These are phyloP conservation scores for Bombus vancouverensis DNA, from an alignment of 1,140 invertebrate genomes.

Conservation along the genomic window DNA sequence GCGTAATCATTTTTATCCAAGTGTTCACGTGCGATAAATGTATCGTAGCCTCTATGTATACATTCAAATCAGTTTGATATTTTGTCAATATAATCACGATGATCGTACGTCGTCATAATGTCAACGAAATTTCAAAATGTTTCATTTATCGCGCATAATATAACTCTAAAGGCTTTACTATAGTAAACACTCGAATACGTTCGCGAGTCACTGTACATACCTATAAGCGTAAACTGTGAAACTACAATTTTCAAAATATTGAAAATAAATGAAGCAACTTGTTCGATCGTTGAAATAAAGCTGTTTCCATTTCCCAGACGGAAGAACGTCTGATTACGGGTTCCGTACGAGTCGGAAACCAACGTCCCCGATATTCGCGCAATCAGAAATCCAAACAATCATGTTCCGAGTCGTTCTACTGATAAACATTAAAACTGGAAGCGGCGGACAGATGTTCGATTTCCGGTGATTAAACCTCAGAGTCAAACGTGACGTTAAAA, in stretches of 20 bases:
- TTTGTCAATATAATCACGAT: too few species aligned
- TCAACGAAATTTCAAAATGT: too few species aligned
- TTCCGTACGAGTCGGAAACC: too few species aligned
- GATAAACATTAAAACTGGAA: slow-evolving; percentile 19
- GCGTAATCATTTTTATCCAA: too few species aligned
- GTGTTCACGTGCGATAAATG: too few species aligned
- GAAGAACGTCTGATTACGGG: background rate
- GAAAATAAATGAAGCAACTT: background rate
- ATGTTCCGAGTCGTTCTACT: background rate
- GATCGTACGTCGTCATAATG: too few species aligned
- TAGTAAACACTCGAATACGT: too few species aligned
- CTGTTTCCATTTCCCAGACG: background rate
- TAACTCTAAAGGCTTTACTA: too few species aligned
- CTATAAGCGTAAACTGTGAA: background rate
- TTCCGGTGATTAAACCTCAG: slow-evolving; percentile 31
- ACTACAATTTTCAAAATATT: background rate
- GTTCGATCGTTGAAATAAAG: background rate
- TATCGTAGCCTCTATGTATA: too few species aligned
- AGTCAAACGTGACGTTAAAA: slow-evolving; percentile 2
- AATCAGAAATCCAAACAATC: slow-evolving; percentile 1
- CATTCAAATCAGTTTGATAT: too few species aligned
- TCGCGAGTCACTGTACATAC: too few species aligned
- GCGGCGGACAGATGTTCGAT: slow-evolving; percentile 10
- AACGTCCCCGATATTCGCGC: background rate
- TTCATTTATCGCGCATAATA: too few species aligned